Conservation (phyloP, 2,113 vertebrate species). For the Phrynosoma platyrhinos region DNA sequence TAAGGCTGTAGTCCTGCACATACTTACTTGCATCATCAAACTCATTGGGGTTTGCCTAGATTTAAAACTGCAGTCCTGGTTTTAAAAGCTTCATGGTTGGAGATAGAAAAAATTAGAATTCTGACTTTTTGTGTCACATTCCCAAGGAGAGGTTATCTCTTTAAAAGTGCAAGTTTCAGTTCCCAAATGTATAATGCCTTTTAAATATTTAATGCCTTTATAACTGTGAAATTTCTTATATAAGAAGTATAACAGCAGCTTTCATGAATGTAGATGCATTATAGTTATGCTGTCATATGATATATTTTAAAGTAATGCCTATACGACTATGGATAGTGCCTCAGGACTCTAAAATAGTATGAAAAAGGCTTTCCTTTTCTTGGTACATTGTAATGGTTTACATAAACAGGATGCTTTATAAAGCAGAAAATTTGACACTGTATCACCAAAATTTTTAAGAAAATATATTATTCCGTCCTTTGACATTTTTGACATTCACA, state of each 20-base stretch:
- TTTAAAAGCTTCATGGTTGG: slow-evolving; percentile 5
- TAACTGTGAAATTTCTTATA: slow-evolving; percentile 14
- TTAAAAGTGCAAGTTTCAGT: slow-evolving; percentile 22
- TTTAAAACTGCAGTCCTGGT: no score
- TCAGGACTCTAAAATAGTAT: slow-evolving; percentile 46
- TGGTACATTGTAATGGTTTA: slow-evolving; percentile 51
- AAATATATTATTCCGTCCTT: slow-evolving; percentile 61
- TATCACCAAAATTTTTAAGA: slow-evolving; percentile 65
- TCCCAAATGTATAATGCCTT: slow-evolving; percentile 14
- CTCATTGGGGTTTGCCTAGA: neutral
- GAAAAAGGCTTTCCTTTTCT: slow-evolving; percentile 42
- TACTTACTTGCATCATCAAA: neutral
- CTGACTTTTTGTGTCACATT: slow-evolving; percentile 23
- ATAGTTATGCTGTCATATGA: neutral
- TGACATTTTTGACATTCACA: slow-evolving; percentile 77
- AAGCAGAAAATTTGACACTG: slow-evolving; percentile 66
- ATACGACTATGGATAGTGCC: slow-evolving; percentile 1
- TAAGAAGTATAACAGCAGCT: neutral
- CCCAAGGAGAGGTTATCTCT: slow-evolving; percentile 19
- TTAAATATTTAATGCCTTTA: slow-evolving; percentile 33
- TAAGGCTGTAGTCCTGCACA: neutral
- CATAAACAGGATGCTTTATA: slow-evolving; percentile 57
- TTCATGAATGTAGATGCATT: slow-evolving; percentile 51
- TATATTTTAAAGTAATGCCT: slow-evolving; percentile 22
- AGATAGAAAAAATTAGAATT: slow-evolving; percentile 21